Base-by-base conservation (phyloP, 1,140 invertebrate species). In the Harlomillsia oculata region DNA sequence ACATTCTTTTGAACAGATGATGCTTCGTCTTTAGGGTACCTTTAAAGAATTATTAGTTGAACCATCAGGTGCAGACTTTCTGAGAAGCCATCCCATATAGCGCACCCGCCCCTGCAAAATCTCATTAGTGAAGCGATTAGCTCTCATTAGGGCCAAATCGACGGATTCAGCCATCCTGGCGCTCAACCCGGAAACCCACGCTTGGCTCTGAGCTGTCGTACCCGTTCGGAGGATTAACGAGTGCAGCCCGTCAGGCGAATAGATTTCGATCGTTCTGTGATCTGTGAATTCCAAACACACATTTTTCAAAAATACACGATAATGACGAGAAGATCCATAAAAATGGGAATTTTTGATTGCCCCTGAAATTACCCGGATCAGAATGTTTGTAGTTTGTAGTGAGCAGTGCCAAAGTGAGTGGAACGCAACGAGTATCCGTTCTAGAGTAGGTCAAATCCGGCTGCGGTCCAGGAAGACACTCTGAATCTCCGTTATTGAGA, bases 161-260 rank as follows among this genome's bases (percentile, higher is more conserved):
- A 46, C 43, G 14, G 60, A 45, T 13, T 73, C 69, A 86, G 78
- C 67, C 75, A 75, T 64, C 78, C 80, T 63, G 85, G 78, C 52
- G 85, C 85, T 28, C 85, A 84, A 75, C 96, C 91, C 55, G 97
- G 76, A 58, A 72, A 96, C 95, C 93, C 94, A 97, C 28, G 85
- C 81, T 63, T 81, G 79, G 29, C 85, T 85, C 64, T 87, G 83
- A 18, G 79, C 75, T 29, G 79, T 78, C 69, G 85, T 84, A 20
- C 78, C 68, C 2, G 86, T 84, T 51, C 85, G 76, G 55, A 97
- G 71, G 51, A 89, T 82, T 69, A 89, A 84, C 63, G 84, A 84
- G 73, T 93, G 90, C 32, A 93, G 83, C 50, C 87, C 84, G 71
- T 96, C 88, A 0, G 89, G 89, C 1, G 89, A 91, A 71, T 90